Percentiles rank a stretch among this genome's conserved stretches.
phyloP scores from a whole-genome alignment of 2,888 invertebrate genomes.

The Latheticus oryzae region DNA sequence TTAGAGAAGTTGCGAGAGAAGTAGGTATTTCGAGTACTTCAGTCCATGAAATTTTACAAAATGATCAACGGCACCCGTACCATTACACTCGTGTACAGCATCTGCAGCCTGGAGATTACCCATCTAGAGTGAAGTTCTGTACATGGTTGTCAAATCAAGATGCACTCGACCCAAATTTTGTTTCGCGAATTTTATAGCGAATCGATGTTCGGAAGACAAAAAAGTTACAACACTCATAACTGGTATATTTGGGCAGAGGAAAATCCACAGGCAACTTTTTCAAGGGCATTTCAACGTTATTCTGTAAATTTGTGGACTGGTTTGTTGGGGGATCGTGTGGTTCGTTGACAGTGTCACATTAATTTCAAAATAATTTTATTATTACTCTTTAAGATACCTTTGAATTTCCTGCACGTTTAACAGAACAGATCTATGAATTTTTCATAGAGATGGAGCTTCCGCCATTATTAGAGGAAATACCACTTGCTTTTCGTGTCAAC shows the following conservation, averaged over 20 bases:
- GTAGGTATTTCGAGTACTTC: not conserved
- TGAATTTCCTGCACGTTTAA: no score
- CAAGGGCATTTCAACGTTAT: not conserved
- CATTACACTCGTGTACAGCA: not conserved
- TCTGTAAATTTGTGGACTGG: not conserved
- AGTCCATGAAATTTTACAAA: not conserved
- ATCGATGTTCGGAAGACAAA: not conserved
- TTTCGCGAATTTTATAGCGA: no score
- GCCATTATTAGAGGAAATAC: no score
- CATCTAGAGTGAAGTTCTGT: not conserved
- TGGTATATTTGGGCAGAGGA: not conserved
- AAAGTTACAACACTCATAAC: not conserved
- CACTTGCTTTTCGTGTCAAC: no score
- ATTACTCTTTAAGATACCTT: no score
- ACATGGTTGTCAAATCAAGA: not conserved
- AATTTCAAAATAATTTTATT: no score
- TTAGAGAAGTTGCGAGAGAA: not conserved
- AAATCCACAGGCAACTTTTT: slow-evolving; percentile 1
- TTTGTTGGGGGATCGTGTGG: not conserved
- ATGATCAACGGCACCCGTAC: not conserved
- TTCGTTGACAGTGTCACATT: no score
- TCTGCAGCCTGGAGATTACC: not conserved
- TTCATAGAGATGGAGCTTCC: no score
- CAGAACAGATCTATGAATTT: no score
- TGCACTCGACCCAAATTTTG: not conserved